Evolutionary conservation across 2,888 invertebrate genomes (phyloP).

Genomic region (Phortica okadai): DNA sequence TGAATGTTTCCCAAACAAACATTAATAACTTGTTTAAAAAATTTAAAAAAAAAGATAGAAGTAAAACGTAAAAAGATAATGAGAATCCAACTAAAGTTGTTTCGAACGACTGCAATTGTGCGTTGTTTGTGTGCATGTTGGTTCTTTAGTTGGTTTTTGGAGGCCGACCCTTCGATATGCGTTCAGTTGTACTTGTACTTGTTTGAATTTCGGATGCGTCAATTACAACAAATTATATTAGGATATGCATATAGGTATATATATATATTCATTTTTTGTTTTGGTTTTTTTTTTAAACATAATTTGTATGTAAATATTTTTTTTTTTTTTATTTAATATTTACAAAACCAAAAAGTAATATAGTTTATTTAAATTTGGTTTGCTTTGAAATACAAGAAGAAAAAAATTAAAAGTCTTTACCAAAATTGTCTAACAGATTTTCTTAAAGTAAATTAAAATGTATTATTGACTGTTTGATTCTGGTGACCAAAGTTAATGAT

Average conservation of each 20-base stretch:
- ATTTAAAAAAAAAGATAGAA: not conserved
- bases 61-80: constrained; percentile 5
- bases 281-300: constrained; percentile 24
- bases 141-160: not conserved
- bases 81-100: not conserved
- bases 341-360: constrained; percentile 74
- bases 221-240: constrained; percentile 21
- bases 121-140: constrained; percentile 3
- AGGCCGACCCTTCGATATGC: not conserved
- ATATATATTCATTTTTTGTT: constrained; percentile 36
- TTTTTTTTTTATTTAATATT: constrained; percentile 47
- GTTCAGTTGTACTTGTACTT: not conserved
- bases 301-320: constrained; percentile 44
- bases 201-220: constrained; percentile 2
- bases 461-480: not conserved
- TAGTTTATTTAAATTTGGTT: constrained; percentile 43
- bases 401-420: constrained; percentile 41
- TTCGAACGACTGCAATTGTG: constrained; percentile 18
- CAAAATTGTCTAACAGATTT: constrained; percentile 28
- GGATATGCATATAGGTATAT: not conserved
- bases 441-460: not conserved
- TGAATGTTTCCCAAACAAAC: not conserved
- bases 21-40: not conserved
- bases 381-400: not conserved
- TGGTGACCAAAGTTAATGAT: not conserved